Evolutionary conservation across 2,888 invertebrate genomes (phyloP).

Genomic region (Drosophila ustulata): DNA sequence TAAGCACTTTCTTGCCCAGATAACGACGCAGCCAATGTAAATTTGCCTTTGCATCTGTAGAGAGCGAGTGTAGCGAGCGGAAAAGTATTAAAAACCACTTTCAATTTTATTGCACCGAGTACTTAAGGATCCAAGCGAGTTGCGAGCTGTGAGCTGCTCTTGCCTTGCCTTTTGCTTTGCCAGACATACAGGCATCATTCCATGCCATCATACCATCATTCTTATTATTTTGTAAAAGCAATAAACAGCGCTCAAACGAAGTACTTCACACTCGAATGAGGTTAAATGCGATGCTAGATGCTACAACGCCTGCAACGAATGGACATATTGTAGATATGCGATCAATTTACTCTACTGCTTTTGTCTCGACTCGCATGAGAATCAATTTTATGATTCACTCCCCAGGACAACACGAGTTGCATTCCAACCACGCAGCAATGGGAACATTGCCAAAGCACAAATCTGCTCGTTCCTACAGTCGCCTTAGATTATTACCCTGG

Average conservation of each 20-base stretch:
- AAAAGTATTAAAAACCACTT: conserved; percentile 56
- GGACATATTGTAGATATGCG: background rate
- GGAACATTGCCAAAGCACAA: background rate
- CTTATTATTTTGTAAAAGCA: conserved; percentile 39
- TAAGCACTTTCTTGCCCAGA: conserved; percentile 19
- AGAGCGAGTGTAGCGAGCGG: conserved; percentile 17
- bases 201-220: conserved; percentile 39
- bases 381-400: conserved; percentile 44
- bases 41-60: conserved; percentile 36
- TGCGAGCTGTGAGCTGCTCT: background rate
- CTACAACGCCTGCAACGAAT: background rate
- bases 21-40: conserved; percentile 33
- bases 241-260: conserved; percentile 40
- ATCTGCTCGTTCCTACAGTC: background rate
- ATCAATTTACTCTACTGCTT: conserved; percentile 35
- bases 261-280: conserved; percentile 44
- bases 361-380: conserved; percentile 30
- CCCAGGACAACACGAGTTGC: conserved; percentile 7
- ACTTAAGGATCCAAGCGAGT: conserved; percentile 15
- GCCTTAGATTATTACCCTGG: background rate
- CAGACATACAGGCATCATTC: conserved; percentile 1
- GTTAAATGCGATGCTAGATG: conserved; percentile 31
- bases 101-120: conserved; percentile 48
- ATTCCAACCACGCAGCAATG: background rate
- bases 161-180: conserved; percentile 1